Evolutionary conservation across 1,140 invertebrate genomes (phyloP).

Genomic region (Drosophila bocki): DNA sequence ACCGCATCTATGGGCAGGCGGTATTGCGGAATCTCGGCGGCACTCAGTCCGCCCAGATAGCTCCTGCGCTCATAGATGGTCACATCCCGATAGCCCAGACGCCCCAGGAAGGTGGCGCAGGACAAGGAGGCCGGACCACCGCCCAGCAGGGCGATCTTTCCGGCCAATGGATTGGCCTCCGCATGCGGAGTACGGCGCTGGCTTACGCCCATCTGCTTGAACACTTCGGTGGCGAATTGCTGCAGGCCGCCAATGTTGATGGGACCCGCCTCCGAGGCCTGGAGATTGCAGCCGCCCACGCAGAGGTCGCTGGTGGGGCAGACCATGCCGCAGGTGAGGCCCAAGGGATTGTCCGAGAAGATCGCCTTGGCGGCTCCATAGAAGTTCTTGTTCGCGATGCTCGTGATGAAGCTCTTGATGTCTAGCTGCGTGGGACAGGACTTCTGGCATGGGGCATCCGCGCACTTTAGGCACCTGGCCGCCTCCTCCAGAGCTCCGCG

Average conservation of each 20-base stretch:
- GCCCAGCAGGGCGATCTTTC: constrained; percentile 95
- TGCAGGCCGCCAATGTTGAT: constrained; percentile 99
- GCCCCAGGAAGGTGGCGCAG: constrained; percentile 97
- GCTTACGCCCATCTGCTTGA: constrained; percentile 96
- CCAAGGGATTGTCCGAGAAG: constrained; percentile 98
- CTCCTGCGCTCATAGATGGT: constrained; percentile 96
- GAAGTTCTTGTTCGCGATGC: constrained; percentile 98
- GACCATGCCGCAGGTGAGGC: constrained; percentile 99
- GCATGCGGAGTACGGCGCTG: constrained; percentile 92
- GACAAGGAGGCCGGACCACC: constrained; percentile 98
- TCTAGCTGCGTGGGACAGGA: constrained; percentile 99
- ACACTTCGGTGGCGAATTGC: constrained; percentile 98
- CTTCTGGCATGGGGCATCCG: constrained; percentile 99
- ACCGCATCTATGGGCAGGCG: constrained; percentile 96
- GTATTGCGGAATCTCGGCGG: constrained; percentile 98
- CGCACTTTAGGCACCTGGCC: constrained; percentile 97
- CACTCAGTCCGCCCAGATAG: constrained; percentile 94
- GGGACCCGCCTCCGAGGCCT: constrained; percentile 97
- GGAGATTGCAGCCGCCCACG: constrained; percentile 98
- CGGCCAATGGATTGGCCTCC: constrained; percentile 87
- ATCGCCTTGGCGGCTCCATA: constrained; percentile 99
- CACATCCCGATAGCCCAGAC: constrained; percentile 96
- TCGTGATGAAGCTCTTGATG: constrained; percentile 98
- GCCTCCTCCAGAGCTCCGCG: constrained; percentile 96
- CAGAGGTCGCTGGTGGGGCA: constrained; percentile 99